A percentile compares a stretch with the other conserved stretches of the same genome.
Evolutionary conservation across 2,797 vertebrate genomes (phyloP).

Genomic region (Lacerta bilineata): DNA sequence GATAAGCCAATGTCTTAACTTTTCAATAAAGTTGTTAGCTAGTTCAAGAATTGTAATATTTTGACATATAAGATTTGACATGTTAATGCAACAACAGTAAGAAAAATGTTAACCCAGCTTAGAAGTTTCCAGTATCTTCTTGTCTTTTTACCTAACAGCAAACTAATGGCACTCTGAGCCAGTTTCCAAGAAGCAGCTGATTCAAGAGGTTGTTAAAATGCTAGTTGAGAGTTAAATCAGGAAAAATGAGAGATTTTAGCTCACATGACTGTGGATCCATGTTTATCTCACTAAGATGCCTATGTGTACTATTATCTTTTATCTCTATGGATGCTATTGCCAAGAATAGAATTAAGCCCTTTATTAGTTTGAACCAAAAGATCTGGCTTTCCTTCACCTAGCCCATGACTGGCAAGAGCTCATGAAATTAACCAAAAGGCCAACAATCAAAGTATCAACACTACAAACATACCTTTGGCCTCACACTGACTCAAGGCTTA

Average conservation of each 20-base stretch:
- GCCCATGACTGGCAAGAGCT: neutral
- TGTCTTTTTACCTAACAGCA: neutral
- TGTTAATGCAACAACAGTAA: slow-evolving; percentile 34
- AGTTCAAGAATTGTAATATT: slow-evolving; percentile 29
- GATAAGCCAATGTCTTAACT: slow-evolving; percentile 51
- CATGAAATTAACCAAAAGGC: neutral
- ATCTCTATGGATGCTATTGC: neutral
- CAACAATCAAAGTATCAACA: neutral
- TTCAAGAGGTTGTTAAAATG: neutral
- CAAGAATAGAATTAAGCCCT: slow-evolving; percentile 8
- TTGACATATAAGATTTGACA: slow-evolving; percentile 23
- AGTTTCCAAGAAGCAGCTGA: slow-evolving; percentile 1
- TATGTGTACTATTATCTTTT: neutral
- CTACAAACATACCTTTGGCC: neutral
- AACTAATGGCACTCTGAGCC: neutral
- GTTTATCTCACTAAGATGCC: neutral
- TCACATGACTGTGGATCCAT: neutral
- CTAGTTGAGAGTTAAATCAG: neutral
- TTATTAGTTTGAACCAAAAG: neutral
- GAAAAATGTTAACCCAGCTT: neutral
- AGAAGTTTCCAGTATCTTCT: slow-evolving; percentile 19
- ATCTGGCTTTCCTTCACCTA: neutral
- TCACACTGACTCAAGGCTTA: neutral
- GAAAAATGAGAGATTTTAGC: neutral
- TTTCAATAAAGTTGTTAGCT: slow-evolving; percentile 26